These are phyloP conservation scores for Crocodylus rhombifer DNA, from an alignment of 2,797 vertebrate species.

Conservation along the genomic window DNA sequence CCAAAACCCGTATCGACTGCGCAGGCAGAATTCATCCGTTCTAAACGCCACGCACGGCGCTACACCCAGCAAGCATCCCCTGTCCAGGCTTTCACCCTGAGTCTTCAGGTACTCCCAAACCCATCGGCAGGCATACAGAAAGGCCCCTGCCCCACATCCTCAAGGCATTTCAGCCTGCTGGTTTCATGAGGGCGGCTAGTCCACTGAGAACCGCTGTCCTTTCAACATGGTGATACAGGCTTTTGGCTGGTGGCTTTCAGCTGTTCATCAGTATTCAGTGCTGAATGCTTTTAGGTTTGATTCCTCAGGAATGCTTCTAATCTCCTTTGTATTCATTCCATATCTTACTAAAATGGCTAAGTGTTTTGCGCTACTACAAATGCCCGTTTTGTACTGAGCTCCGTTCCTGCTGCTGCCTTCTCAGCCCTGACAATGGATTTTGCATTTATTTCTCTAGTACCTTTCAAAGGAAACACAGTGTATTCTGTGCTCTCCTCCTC, in stretches of 20 bases:
- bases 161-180: neutral
- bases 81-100: too few species aligned
- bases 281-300: neutral
- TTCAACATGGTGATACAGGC: neutral
- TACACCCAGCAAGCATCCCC: too few species aligned
- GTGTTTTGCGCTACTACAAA: conserved; percentile 47
- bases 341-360: conserved; percentile 49
- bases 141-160: neutral
- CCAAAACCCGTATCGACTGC: too few species aligned
- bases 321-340: conserved; percentile 57
- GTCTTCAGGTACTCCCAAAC: too few species aligned
- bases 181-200: neutral
- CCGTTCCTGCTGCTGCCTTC: conserved; percentile 48
- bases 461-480: conserved; percentile 41
- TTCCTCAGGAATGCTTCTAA: neutral
- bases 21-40: too few species aligned
- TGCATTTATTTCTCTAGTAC: conserved; percentile 39
- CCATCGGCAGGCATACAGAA: neutral
- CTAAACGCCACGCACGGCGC: too few species aligned
- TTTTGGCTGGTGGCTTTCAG: neutral
- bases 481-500: conserved; percentile 26
- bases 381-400: conserved; percentile 48
- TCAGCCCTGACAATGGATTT: conserved; percentile 23
- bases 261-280: neutral
- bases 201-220: neutral